Evolutionary conservation across 2,888 invertebrate genomes (phyloP), one percentile per base, ranked within the genome.

Genomic region (Protula sp.): DNA sequence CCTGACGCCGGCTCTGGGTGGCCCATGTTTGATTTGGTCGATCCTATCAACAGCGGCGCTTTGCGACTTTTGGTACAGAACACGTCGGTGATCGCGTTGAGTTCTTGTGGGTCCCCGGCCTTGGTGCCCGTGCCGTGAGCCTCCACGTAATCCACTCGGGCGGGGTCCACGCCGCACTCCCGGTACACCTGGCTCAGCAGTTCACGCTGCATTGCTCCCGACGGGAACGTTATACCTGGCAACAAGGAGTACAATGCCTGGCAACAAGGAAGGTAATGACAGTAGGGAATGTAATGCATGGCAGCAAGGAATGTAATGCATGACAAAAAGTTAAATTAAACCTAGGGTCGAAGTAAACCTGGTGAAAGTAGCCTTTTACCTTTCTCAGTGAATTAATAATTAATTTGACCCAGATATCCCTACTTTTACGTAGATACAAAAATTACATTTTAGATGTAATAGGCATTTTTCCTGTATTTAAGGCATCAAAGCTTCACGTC

Each of bases 101-200:
- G 88, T 84, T 99, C 99, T 79, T 97, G 92, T 0, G 97, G 97
- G 84, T 99, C 99, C n/a, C 98, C 81, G 14, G 75, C 81, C 66
- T 95, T 95, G 9, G 98, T 99, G 61, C 98, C 99, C 26, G 98
- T 99, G 58, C 98, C 98, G 82, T 99, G 99, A 56, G 97, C 94
- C 83, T 99, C 99, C 1, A 99, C 89, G 81, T 97, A 99, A 2
- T 83, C 84, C 0, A 99, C 91, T 58, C 90, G 88, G 55, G 84
- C 80, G 2, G 98, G 97, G 71, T 89, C 87, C 57, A 99, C 81
- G 1, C 88, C 87, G 47, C 87, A 87, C 82, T 94, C 93, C 4
- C 84, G 84, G 83, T 97, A 98, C 0, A 94, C 89, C 81, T 94
- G 93, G 50, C 80, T 73, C 48, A 86, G 73, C 26, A 87, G 77